Evolutionary conservation across 2,797 vertebrate genomes (phyloP).

Genomic region (Myiothlypis coronata): DNA sequence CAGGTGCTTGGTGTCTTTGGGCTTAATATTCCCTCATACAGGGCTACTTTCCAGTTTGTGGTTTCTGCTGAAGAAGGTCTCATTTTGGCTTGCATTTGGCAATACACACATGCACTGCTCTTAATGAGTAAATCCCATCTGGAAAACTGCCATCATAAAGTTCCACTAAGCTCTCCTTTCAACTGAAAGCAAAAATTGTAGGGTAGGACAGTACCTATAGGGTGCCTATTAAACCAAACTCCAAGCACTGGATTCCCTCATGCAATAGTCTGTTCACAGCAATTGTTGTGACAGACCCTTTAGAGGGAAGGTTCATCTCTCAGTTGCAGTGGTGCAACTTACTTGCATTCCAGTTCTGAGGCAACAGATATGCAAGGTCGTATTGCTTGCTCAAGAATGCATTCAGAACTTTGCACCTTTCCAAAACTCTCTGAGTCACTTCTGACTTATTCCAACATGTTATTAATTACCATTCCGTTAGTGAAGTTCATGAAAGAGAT

Average conservation of each 20-base stretch:
- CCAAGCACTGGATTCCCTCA: accelerated
- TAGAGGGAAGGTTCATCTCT: not conserved
- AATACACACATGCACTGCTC: not conserved
- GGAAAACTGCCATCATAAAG: not conserved
- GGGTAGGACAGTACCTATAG: not conserved
- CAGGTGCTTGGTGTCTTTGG: not conserved
- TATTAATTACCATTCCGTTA: not conserved
- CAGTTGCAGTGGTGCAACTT: not conserved
- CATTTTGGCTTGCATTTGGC: not conserved
- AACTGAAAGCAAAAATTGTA: not conserved
- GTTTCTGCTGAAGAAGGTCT: not conserved
- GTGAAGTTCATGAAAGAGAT: not conserved
- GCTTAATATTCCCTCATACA: not conserved
- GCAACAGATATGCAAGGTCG: not conserved
- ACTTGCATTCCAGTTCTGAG: not conserved
- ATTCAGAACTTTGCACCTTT: not conserved
- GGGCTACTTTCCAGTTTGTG: not conserved
- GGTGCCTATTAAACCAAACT: not conserved
- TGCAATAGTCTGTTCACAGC: not conserved
- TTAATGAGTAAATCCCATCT: not conserved
- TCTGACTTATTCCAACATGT: not conserved
- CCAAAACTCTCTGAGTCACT: not conserved
- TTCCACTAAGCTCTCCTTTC: not conserved
- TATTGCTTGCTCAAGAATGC: not conserved
- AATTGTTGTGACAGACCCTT: not conserved